These are phyloP conservation scores for Atractosteus spatula DNA, from an alignment of 2,113 vertebrate genomes.

Conservation along the genomic window DNA sequence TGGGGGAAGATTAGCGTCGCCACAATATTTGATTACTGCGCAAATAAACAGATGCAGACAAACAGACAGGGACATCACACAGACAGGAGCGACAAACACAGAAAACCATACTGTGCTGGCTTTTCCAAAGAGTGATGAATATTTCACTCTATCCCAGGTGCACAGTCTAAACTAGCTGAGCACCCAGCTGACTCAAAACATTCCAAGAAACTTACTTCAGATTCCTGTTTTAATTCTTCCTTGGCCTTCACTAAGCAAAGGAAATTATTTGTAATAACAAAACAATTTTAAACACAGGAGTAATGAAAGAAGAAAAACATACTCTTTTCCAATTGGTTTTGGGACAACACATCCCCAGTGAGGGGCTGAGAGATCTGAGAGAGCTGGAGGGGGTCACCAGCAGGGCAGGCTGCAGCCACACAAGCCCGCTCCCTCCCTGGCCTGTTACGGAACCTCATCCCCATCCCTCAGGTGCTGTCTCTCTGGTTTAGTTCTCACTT, in stretches of 20 bases:
- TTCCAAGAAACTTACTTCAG: neutral
- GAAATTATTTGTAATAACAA: neutral
- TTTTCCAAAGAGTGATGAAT: neutral
- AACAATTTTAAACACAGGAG: slow-evolving; percentile 2
- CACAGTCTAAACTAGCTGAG: neutral
- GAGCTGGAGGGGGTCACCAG: neutral
- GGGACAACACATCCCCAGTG: neutral
- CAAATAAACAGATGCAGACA: neutral
- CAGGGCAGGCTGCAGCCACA: neutral
- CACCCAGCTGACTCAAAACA: neutral
- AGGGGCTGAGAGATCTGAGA: neutral
- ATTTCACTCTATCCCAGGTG: neutral
- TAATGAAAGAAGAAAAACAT: neutral
- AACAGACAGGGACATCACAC: neutral
- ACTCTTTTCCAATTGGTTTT: neutral
- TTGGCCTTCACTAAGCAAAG: neutral
- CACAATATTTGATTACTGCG: too few relatives aligned
- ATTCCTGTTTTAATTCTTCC: neutral
- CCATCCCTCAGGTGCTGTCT: too few relatives aligned
- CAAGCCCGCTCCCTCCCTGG: too few relatives aligned
- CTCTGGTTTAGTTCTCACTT: too few relatives aligned
- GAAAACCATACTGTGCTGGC: neutral
- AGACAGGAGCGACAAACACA: too few relatives aligned
- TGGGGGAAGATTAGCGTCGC: too few relatives aligned
- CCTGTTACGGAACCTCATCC: too few relatives aligned